Evolutionary conservation across 2,888 invertebrate genomes (phyloP).

Genomic region (Rhynchonema sp.): DNA sequence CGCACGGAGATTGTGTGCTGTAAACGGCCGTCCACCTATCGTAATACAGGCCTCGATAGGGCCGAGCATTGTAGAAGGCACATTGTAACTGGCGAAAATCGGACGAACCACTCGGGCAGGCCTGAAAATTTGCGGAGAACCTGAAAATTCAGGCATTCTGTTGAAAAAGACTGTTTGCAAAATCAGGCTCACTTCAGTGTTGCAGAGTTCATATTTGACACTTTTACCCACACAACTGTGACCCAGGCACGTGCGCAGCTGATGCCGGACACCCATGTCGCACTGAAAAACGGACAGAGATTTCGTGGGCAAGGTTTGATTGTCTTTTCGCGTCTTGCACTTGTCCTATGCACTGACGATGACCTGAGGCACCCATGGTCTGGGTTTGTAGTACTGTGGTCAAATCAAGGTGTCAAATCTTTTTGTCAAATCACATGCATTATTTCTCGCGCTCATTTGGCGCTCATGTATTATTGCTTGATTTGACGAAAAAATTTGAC

Average conservation of each 20-base stretch:
- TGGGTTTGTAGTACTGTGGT: no score
- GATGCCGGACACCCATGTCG: constrained; percentile 2
- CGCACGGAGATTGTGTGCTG: constrained; percentile 61
- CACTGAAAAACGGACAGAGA: no score
- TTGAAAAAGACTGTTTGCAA: no score
- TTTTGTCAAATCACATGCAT: no score
- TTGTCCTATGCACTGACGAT: no score
- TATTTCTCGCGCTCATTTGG: no score
- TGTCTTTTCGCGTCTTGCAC: no score
- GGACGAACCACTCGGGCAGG: constrained; percentile 50
- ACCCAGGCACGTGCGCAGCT: constrained; percentile 5
- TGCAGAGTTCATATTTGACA: constrained; percentile 2
- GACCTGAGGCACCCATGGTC: no score
- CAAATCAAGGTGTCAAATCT: no score
- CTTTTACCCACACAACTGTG: neutral
- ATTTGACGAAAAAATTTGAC: no score
- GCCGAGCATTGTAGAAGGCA: constrained; percentile 57
- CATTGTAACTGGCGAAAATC: constrained; percentile 76
- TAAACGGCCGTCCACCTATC: constrained; percentile 58
- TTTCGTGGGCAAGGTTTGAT: no score
- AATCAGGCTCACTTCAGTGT: neutral
- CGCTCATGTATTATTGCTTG: no score
- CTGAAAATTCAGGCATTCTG: neutral
- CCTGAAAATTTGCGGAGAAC: constrained; percentile 39
- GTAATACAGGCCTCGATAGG: constrained; percentile 46